Conservation (phyloP, 2,113 vertebrate genomes). For the Macrotus californicus region DNA sequence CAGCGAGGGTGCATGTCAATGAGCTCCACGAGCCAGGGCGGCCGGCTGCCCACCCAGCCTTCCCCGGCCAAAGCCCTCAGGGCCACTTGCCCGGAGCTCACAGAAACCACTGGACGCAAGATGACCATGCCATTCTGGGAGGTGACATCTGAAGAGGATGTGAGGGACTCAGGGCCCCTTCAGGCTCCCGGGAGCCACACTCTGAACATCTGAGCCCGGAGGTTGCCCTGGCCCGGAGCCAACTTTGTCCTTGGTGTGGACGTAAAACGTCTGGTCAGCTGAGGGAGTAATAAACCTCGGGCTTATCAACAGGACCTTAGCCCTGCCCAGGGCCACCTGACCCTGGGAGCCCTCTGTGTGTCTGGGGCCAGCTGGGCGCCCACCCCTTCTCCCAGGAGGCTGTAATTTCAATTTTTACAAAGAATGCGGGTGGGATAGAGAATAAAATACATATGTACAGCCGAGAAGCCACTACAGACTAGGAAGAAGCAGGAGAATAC, state of each 20-base stretch:
- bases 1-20: conserved; percentile 32
- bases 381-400: not conserved
- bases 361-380: not conserved
- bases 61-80: not conserved
- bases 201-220: not conserved
- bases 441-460: not conserved
- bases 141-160: not conserved
- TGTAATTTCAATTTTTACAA: conserved; percentile 9
- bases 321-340: not conserved
- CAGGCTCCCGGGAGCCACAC: not conserved
- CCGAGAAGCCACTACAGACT: conserved; percentile 14
- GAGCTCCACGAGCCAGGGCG: not conserved
- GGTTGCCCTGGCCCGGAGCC: not conserved
- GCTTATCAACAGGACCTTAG: not conserved
- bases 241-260: not conserved
- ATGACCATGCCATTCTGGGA: not conserved
- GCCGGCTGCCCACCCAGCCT: not conserved
- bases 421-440: not conserved
- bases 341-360: not conserved
- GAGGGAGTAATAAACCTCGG: not conserved
- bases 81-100: not conserved
- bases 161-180: not conserved
- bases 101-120: not conserved
- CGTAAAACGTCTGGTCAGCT: not conserved
- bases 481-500: not conserved